Conservation (phyloP, 2,113 vertebrate species). For the Sphyrna mokarran region DNA sequence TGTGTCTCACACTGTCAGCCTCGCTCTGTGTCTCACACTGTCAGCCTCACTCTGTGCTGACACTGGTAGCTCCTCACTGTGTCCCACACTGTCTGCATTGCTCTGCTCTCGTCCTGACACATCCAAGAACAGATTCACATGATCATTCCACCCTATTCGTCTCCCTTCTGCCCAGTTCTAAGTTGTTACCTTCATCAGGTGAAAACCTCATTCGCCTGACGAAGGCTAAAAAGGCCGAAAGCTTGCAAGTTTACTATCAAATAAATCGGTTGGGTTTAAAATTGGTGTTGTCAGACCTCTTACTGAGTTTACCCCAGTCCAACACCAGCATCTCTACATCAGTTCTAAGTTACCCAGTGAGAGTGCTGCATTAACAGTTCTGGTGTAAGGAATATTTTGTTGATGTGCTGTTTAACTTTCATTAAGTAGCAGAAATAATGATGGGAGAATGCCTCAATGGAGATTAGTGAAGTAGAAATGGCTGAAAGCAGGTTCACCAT, state of each 20-base stretch:
- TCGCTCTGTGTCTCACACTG: not conserved
- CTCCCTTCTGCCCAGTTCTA: not conserved
- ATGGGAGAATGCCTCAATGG: not conserved
- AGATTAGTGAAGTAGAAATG: not conserved
- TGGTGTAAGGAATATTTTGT: not conserved
- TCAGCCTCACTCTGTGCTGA: not conserved
- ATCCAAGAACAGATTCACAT: not conserved
- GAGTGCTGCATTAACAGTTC: not conserved
- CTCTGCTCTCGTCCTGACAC: not conserved
- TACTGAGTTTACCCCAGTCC: too few species aligned
- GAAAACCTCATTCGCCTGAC: too few species aligned
- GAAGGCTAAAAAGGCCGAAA: too few species aligned
- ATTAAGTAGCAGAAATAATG: slow-evolving; percentile 15
- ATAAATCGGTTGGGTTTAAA: too few species aligned
- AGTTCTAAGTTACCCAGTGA: not conserved
- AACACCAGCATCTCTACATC: too few species aligned
- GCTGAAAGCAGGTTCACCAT: slow-evolving; percentile 1
- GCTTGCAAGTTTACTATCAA: too few species aligned
- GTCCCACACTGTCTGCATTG: not conserved
- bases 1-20: not conserved
- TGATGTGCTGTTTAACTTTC: not conserved
- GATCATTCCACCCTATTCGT: not conserved
- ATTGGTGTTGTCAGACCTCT: too few species aligned
- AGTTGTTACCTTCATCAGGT: too few species aligned
- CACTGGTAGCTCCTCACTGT: not conserved